Evolutionary conservation across 2,113 vertebrate species (phyloP), one percentile per base, ranked within the genome.

Genomic region (Mustela nigripes): DNA sequence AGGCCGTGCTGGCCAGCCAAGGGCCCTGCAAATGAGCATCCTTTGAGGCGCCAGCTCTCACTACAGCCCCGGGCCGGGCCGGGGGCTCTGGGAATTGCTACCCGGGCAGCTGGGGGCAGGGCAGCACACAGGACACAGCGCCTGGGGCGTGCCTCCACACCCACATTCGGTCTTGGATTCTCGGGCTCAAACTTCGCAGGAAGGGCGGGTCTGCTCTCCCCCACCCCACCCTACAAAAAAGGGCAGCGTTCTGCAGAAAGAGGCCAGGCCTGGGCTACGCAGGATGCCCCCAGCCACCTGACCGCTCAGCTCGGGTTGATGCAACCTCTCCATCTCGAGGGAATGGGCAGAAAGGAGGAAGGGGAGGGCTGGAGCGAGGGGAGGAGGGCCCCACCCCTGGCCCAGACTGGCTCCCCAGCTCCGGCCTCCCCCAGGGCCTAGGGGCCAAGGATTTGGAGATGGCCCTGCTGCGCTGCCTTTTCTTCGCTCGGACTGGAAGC

Each of bases 391-490:
- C 97, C 96, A 94, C 97, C 96, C 95, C 28, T 12, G 5, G 26
- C 97, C 74, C 39, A 87, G 79, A 63, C 96, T 78, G 89, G 98
- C 91, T 81, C 83, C 91, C 89, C 2, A 16, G 94, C 76, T 53
- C 88, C 58, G 0, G 60, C 94, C 80, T 78, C 95, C 95, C 94
- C 85, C 97, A 14, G 92, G 95, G 97, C 50, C 60, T 93, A 33
- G 98, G 97, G 97, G 98, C 79, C 45, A 92, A 85, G 98, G 98
- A 99, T 99, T 99, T 99, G 97, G 98, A 91, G 98, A 97, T 97
- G 97, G 97, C 98, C 99, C 98, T 8, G 98, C 99, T 98, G 99
- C 97, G 99, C 98, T 0, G 98, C 98, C 99, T 98, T 99, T 99
- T 99, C 99, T 99, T 99, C 97, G 53, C 94, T 84, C 0, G 69